Evolutionary conservation across 2,113 vertebrate species (phyloP).

Genomic region (Pituophis catenifer): DNA sequence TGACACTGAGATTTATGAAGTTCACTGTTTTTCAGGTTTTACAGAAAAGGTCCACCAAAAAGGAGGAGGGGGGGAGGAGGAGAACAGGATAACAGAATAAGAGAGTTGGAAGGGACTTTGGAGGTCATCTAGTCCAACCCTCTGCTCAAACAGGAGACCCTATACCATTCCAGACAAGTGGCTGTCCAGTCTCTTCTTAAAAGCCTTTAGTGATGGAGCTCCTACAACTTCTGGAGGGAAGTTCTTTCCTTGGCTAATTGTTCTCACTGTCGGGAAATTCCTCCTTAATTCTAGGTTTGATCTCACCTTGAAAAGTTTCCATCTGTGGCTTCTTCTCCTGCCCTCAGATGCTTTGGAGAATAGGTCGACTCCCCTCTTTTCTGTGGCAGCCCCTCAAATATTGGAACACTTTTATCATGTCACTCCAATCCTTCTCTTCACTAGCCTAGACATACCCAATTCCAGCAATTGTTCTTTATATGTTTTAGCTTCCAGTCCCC

Average conservation of each 20-base stretch:
- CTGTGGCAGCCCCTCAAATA: neutral
- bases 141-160: neutral
- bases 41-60: slow-evolving; percentile 59
- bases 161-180: neutral
- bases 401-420: neutral
- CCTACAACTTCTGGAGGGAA: neutral
- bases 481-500: neutral
- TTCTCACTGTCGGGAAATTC: neutral
- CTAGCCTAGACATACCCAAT: neutral
- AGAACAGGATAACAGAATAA: neutral
- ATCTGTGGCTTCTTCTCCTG: neutral
- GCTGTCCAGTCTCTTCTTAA: neutral
- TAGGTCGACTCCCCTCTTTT: neutral
- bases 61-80: slow-evolving; percentile 16
- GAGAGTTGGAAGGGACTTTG: neutral
- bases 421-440: neutral
- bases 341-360: neutral
- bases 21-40: slow-evolving; percentile 60
- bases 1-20: slow-evolving; percentile 68
- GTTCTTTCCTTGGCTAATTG: neutral
- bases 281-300: neutral
- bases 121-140: neutral
- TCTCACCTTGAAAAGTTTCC: neutral
- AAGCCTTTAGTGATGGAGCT: neutral
- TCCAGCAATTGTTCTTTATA: neutral